Evolutionary conservation across 2,113 vertebrate genomes (phyloP).

Genomic region (Microtus ochrogaster): DNA sequence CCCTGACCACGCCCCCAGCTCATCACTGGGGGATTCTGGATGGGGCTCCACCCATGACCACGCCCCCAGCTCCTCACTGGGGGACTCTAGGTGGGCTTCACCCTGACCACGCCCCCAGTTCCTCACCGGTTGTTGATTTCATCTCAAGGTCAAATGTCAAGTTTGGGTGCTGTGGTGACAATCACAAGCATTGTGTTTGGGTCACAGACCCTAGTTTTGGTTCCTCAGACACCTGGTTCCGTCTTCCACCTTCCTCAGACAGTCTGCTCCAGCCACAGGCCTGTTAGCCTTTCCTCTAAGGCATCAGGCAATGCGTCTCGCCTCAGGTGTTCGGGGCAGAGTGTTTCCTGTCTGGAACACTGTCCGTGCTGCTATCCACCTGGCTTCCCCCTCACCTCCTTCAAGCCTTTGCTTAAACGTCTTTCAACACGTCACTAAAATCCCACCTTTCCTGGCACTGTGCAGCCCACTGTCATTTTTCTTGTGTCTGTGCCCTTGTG

Average conservation of each 20-base stretch:
- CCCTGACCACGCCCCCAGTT: neutral
- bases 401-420: neutral
- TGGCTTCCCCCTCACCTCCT: neutral
- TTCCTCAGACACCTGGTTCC: neutral
- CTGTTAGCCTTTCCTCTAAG: neutral
- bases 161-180: neutral
- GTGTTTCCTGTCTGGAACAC: neutral
- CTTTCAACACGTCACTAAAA: neutral
- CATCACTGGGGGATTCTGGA: neutral
- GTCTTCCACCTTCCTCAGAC: neutral
- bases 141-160: neutral
- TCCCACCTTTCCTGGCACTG: neutral
- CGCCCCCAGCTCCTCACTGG: neutral
- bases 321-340: neutral
- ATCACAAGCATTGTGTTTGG: neutral
- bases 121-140: neutral
- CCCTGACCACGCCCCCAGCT: neutral
- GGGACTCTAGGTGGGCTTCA: neutral
- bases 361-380: neutral
- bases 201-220: neutral
- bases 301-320: neutral
- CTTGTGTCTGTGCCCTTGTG: neutral
- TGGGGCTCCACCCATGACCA: too few relatives aligned
- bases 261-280: neutral
- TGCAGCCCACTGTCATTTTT: neutral